phyloP scores from a whole-genome alignment of 1,140 invertebrate genomes.

The Phthorimaea operculella region DNA sequence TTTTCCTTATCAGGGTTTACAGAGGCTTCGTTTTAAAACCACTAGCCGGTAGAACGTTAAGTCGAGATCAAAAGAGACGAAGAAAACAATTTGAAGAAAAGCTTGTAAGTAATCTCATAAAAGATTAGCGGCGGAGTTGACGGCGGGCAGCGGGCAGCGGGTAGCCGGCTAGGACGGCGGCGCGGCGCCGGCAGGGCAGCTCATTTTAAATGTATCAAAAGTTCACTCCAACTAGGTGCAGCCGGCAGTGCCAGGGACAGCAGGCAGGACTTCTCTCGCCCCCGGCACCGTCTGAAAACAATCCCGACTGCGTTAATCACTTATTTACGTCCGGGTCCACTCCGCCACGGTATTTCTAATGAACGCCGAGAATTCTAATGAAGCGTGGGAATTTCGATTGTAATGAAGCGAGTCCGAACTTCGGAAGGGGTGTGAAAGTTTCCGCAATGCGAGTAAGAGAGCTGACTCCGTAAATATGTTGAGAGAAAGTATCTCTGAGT shows the following conservation, averaged over 20 bases:
- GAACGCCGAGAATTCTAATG: conserved; percentile 58
- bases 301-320: conserved; percentile 65
- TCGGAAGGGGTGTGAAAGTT: conserved; percentile 8
- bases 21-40: background rate
- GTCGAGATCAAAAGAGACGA: conserved; percentile 14
- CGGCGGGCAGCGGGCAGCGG: conserved; percentile 11
- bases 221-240: conserved; percentile 41
- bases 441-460: background rate
- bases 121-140: conserved; percentile 33
- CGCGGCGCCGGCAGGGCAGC: conserved; percentile 16
- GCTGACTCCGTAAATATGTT: background rate
- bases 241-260: conserved; percentile 7
- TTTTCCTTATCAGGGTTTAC: background rate
- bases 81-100: conserved; percentile 13
- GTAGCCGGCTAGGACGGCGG: background rate
- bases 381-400: conserved; percentile 58
- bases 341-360: conserved; percentile 57
- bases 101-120: conserved; percentile 35
- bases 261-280: background rate
- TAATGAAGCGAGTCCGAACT: conserved; percentile 35
- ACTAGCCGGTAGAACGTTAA: background rate
- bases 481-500: background rate
- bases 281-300: conserved; percentile 48
- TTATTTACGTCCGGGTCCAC: conserved; percentile 60
- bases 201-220: conserved; percentile 63